Conservation (phyloP, 2,113 vertebrate species). For the Amphilophus citrinellus region DNA sequence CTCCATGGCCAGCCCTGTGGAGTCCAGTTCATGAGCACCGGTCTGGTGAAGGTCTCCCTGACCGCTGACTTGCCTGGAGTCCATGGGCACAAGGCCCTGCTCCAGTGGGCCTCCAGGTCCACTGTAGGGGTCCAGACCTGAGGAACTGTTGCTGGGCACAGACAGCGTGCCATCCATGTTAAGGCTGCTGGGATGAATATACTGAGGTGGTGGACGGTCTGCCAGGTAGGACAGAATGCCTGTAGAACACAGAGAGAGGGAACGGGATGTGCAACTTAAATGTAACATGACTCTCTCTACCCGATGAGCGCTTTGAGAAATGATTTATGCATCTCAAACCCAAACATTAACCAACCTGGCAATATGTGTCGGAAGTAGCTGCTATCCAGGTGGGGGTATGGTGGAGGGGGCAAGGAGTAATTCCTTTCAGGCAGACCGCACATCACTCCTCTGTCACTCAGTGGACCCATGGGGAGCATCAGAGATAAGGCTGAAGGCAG, state of each 20-base stretch:
- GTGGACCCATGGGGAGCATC: constrained; percentile 97
- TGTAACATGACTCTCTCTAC: neutral
- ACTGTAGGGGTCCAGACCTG: constrained; percentile 91
- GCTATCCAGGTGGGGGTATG: constrained; percentile 97
- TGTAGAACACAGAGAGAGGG: constrained; percentile 46
- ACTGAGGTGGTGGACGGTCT: constrained; percentile 97
- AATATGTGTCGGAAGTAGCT: constrained; percentile 98
- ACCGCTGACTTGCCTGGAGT: constrained; percentile 88
- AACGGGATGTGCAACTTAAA: neutral
- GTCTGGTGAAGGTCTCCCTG: constrained; percentile 89
- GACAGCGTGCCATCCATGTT: constrained; percentile 92
- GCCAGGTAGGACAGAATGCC: constrained; percentile 98
- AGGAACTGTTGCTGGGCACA: constrained; percentile 87
- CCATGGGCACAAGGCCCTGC: constrained; percentile 91
- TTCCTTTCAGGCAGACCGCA: constrained; percentile 97
- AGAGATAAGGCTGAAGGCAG: constrained; percentile 96
- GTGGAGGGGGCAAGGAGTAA: constrained; percentile 95
- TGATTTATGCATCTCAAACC: neutral
- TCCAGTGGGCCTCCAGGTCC: constrained; percentile 90
- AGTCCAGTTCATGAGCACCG: constrained; percentile 90
- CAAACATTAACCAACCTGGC: constrained; percentile 82
- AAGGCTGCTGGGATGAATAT: constrained; percentile 95
- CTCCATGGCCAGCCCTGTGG: constrained; percentile 89
- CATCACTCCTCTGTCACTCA: constrained; percentile 97
- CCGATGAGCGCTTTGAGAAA: neutral